Conservation (phyloP, 2,797 vertebrate species). For the Poecilia wingei region DNA sequence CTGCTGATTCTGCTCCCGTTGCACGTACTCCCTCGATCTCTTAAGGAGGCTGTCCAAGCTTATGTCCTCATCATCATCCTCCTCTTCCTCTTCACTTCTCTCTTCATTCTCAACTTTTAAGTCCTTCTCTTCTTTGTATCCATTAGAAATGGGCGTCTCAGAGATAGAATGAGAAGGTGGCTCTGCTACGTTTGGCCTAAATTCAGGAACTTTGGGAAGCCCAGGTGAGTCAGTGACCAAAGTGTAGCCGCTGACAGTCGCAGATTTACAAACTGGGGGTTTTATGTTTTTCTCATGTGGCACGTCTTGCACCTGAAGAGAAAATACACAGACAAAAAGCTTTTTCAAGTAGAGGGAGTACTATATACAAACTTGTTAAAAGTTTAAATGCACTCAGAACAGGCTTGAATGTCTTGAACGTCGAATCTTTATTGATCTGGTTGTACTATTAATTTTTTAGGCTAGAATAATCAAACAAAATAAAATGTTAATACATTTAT, state of each 20-base stretch:
- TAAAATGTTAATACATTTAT: background rate
- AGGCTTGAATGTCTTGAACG: background rate
- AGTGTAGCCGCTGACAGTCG: conserved; percentile 66
- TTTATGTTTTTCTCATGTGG: conserved; percentile 47
- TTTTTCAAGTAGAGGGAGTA: background rate
- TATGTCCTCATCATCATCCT: conserved; percentile 80
- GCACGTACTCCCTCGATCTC: conserved; percentile 88
- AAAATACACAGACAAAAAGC: conserved; percentile 7
- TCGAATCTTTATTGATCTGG: background rate
- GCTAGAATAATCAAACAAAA: background rate
- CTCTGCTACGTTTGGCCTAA: conserved; percentile 30
- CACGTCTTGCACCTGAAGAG: conserved; percentile 77
- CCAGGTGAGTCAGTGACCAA: conserved; percentile 68
- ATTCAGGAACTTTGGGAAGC: conserved; percentile 52
- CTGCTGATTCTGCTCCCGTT: conserved; percentile 84
- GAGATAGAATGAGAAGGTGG: conserved; percentile 15
- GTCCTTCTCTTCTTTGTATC: conserved; percentile 35
- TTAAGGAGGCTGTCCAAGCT: conserved; percentile 92
- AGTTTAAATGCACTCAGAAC: background rate
- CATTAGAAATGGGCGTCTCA: conserved; percentile 37
- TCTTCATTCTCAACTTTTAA: conserved; percentile 31
- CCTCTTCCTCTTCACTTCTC: conserved; percentile 68
- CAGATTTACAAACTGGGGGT: conserved; percentile 60
- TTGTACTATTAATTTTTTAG: background rate
- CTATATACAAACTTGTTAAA: background rate